phyloP scores from a whole-genome alignment of 2,888 invertebrate genomes.

The Zygogramma bicolorata region DNA sequence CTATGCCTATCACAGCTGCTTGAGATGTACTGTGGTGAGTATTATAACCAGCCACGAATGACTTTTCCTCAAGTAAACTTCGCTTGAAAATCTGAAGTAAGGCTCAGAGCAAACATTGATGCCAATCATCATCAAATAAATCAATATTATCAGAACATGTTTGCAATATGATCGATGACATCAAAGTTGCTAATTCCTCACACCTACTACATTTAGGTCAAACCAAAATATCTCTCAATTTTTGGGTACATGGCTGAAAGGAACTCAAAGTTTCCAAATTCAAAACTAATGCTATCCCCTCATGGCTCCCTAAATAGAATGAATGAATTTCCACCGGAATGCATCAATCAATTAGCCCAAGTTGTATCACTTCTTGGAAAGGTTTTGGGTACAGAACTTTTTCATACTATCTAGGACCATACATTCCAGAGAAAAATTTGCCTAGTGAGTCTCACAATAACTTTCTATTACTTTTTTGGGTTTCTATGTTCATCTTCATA shows the following conservation, averaged over 20 bases:
- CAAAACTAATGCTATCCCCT: constrained; percentile 18
- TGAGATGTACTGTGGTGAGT: constrained; percentile 19
- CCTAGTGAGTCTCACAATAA: constrained; percentile 33
- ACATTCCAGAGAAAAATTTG: constrained; percentile 34
- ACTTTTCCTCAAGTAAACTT: constrained; percentile 19
- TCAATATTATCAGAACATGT: constrained; percentile 12
- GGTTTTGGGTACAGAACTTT: constrained; percentile 35
- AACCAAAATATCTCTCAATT: constrained; percentile 17
- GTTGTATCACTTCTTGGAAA: constrained; percentile 10
- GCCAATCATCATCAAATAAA: constrained; percentile 20
- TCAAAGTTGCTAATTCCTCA: constrained; percentile 14
- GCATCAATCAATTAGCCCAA: constrained; percentile 17
- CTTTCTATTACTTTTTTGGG: constrained; percentile 28
- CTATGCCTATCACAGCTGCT: constrained; percentile 17
- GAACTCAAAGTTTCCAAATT: constrained; percentile 16
- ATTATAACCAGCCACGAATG: constrained; percentile 15
- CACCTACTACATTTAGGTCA: constrained; percentile 15
- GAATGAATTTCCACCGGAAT: constrained; percentile 23
- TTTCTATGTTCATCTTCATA: constrained; percentile 24
- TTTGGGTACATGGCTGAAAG: constrained; percentile 20
- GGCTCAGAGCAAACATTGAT: constrained; percentile 17
- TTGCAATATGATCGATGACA: constrained; percentile 18
- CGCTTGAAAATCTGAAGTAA: constrained; percentile 10
- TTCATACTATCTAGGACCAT: constrained; percentile 39
- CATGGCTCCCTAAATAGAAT: constrained; percentile 10